Percentiles rank a stretch among this genome's conserved stretches.
These are phyloP conservation scores for Microtus richardsoni DNA, from an alignment of 2,113 vertebrate genomes.

Conservation along the genomic window DNA sequence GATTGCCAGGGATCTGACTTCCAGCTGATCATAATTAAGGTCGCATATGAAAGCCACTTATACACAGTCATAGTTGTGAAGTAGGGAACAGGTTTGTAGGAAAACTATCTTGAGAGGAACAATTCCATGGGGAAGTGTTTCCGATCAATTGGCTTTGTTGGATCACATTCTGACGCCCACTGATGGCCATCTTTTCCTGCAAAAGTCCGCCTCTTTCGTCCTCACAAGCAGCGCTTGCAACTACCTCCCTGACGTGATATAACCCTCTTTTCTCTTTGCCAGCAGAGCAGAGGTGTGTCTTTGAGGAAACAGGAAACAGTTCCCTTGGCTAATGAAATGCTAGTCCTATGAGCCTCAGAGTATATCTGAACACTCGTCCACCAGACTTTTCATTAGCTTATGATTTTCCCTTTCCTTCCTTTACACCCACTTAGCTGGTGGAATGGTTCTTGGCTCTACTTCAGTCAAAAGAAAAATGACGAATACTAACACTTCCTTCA, in stretches of 20 bases:
- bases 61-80: background rate
- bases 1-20: background rate
- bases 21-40: background rate
- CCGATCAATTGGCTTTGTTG: background rate
- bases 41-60: background rate
- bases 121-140: background rate
- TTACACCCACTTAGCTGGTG: background rate
- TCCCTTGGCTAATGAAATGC: background rate
- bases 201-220: background rate
- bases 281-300: background rate
- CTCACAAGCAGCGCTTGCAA: background rate
- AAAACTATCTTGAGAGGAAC: background rate
- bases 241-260: background rate
- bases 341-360: background rate
- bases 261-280: background rate
- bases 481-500: slow-evolving; percentile 50
- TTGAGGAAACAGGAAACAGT: background rate
- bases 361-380: slow-evolving; percentile 34
- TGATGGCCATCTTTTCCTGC: background rate
- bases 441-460: slow-evolving; percentile 58
- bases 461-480: slow-evolving; percentile 65
- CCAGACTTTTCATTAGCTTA: slow-evolving; percentile 60
- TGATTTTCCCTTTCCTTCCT: slow-evolving; percentile 58
- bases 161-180: background rate
- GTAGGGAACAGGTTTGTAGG: background rate